A percentile compares a stretch with the other conserved stretches of the same genome.
Conservation (phyloP, 2,113 vertebrate species). For the Phalacrocorax aristotelis region DNA sequence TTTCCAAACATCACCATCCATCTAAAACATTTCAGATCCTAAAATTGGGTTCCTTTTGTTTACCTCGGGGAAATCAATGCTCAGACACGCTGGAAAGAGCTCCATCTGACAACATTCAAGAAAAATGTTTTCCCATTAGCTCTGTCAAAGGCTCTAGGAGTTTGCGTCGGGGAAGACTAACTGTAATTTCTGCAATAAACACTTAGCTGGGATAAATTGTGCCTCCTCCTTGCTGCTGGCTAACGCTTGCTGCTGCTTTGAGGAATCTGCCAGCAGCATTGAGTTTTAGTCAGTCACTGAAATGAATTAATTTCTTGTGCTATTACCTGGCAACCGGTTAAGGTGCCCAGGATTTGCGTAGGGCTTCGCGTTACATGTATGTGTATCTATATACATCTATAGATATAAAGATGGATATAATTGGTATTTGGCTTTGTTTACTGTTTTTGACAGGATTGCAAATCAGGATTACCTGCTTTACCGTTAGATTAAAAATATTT, state of each 20-base stretch:
- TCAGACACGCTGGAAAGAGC: background rate
- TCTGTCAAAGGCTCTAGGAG: background rate
- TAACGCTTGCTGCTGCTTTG: background rate
- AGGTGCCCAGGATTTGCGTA: background rate
- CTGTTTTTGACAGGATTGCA: background rate
- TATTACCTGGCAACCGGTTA: background rate
- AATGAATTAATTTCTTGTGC: background rate
- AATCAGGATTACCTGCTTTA: background rate
- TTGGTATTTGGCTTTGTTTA: background rate
- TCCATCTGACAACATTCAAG: background rate
- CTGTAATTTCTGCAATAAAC: background rate
- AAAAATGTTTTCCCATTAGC: background rate
- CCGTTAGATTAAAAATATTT: background rate
- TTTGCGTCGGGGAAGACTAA: background rate
- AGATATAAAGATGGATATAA: background rate
- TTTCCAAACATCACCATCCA: background rate
- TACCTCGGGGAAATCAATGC: background rate
- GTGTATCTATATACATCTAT: background rate
- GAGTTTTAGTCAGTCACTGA: background rate
- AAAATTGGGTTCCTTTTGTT: background rate
- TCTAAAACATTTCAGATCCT: background rate
- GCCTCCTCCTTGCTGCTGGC: background rate
- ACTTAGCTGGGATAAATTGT: background rate
- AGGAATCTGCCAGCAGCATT: background rate
- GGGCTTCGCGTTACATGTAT: background rate